Evolutionary conservation across 2,888 invertebrate genomes (phyloP), one percentile per base, ranked within the genome.

Genomic region (Oligia strigilis): DNA sequence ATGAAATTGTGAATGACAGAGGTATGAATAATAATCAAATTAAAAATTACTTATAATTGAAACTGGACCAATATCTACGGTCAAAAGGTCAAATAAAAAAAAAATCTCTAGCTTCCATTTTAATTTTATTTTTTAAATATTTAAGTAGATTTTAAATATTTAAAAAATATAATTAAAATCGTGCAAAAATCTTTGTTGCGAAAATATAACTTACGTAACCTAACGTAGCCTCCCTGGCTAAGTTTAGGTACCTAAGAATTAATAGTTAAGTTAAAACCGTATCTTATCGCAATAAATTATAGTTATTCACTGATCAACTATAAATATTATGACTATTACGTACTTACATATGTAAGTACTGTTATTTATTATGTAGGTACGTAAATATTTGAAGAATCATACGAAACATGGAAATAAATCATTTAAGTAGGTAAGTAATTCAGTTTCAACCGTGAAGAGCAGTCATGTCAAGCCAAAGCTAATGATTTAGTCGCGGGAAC

Each of bases 191-290:
- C 46, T 64, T 58, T 70, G 3, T 69, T n/a, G 55, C 23, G 8
- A 60, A 73, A 73, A 76, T 46, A 29, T 36, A 72, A 81, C 85
- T 72, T 83, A 83, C 69, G 70, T 72, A 85, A 83, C 23, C 43
- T n/a, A 40, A 62, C 49, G 36, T 46, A 55, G 62, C 65, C 46
- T 66, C 23, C 65, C 58, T 49, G 13, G 69, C 13, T 58, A 52
- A 64, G 55, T 80, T 60, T 52, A 40, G 40, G 40, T 40, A 75
- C 29, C 8, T 52, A 23, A 60, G 1, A 13, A 52, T 67, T 29
- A 13, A 9, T 62, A 60, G 4, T 3, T 36, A 65, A 52, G 40
- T 77, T 62, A 64, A 70, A 65, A n/a, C 43, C 55, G 5, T 52
- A 60, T 40, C 29, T 36, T 52, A 74, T 52, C 58, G 4, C 14